Evolutionary conservation across 2,888 invertebrate species (phyloP).

Genomic region (Enoplolaimus lenunculus): DNA sequence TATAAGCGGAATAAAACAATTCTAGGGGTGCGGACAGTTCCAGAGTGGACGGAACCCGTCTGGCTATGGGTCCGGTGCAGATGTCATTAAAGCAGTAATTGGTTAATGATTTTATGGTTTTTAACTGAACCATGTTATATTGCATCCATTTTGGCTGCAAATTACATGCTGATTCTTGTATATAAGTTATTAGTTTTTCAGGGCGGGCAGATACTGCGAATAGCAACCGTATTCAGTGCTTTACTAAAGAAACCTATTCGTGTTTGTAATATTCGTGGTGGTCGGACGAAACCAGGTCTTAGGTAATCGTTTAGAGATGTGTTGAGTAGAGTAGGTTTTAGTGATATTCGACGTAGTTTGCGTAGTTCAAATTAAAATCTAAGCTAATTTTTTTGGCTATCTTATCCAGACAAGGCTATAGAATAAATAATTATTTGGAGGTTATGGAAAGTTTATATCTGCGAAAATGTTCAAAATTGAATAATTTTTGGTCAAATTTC

Average conservation of each 20-base stretch:
- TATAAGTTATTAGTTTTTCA: conserved; percentile 40
- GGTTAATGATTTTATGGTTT: background rate
- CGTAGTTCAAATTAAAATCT: too few relatives aligned
- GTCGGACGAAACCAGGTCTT: conserved; percentile 66
- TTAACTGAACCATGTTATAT: conserved; percentile 20
- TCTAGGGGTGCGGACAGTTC: too few relatives aligned
- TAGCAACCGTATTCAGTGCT: conserved; percentile 63
- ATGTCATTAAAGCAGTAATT: too few relatives aligned
- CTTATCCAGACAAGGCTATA: background rate
- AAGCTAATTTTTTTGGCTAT: too few relatives aligned
- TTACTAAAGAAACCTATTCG: conserved; percentile 57
- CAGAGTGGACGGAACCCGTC: too few relatives aligned
- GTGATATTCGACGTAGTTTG: background rate
- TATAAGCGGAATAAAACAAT: too few relatives aligned
- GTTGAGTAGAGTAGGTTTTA: background rate
- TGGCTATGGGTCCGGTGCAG: too few relatives aligned
- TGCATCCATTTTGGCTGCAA: too few relatives aligned
- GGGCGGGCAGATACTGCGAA: conserved; percentile 80
- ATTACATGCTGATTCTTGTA: too few relatives aligned
- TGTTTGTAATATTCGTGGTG: conserved; percentile 64
- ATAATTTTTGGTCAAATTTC: too few relatives aligned
- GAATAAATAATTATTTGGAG: background rate
- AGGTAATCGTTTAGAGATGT: conserved; percentile 54
- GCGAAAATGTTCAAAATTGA: too few relatives aligned
- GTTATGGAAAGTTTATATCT: too few relatives aligned